These are phyloP conservation scores for Maconellicoccus hirsutus DNA, from an alignment of 1,140 invertebrate species.

Conservation along the genomic window DNA sequence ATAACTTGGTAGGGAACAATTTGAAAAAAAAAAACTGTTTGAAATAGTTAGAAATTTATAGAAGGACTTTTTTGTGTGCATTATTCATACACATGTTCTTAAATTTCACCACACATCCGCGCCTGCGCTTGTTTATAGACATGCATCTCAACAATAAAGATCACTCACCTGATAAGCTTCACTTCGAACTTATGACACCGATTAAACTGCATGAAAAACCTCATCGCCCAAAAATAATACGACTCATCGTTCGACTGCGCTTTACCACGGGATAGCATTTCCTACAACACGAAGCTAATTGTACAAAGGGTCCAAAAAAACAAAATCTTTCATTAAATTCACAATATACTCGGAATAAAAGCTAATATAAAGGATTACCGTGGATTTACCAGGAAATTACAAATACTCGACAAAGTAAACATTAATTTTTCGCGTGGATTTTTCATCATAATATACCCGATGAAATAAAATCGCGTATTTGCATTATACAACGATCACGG, in stretches of 20 bases:
- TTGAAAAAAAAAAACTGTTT: too few relatives aligned
- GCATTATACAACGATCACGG: not conserved
- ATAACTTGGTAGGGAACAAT: too few relatives aligned
- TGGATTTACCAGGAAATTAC: not conserved
- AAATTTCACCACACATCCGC: too few relatives aligned
- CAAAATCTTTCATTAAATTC: too few relatives aligned
- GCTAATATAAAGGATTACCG: too few relatives aligned
- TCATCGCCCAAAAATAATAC: constrained; percentile 85
- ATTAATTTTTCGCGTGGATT: not conserved
- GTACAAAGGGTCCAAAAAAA: too few relatives aligned
- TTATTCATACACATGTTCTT: too few relatives aligned
- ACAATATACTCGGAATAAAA: too few relatives aligned
- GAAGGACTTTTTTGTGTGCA: too few relatives aligned
- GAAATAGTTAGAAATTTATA: too few relatives aligned
- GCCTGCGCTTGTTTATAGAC: too few relatives aligned
- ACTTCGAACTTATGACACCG: constrained; percentile 70
- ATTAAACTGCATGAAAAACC: constrained; percentile 97
- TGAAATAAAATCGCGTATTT: not conserved
- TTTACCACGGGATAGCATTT: constrained; percentile 47
- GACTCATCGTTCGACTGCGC: constrained; percentile 69
- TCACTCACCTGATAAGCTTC: constrained; percentile 68
- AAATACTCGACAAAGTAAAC: not conserved
- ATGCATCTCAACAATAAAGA: too few relatives aligned
- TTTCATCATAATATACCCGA: not conserved
- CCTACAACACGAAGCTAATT: constrained; percentile 30